A percentile compares a stretch with the other conserved stretches of the same genome.
Evolutionary conservation across 2,797 vertebrate species (phyloP).

Genomic region (Poecilia wingei): DNA sequence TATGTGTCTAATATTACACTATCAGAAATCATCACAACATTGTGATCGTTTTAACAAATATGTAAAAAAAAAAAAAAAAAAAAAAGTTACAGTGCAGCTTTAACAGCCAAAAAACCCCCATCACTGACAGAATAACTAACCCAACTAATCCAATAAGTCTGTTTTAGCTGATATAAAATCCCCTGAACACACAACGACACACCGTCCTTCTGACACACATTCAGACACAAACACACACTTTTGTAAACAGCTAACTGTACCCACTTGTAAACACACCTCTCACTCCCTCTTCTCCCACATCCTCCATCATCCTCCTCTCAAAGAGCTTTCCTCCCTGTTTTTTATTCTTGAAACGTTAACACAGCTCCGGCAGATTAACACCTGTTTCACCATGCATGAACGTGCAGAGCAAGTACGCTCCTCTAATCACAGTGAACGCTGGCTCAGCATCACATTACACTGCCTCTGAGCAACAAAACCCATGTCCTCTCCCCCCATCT

Average conservation of each 20-base stretch:
- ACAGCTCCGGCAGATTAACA: conserved; percentile 36
- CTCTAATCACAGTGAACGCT: conserved; percentile 32
- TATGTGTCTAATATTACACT: no score
- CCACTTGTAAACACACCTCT: conserved; percentile 24
- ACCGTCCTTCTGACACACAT: neutral
- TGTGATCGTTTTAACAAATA: no score
- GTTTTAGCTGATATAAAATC: neutral
- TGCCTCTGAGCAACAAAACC: conserved; percentile 31
- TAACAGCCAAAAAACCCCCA: neutral
- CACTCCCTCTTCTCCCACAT: conserved; percentile 3
- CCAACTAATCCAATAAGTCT: neutral
- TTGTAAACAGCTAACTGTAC: conserved; percentile 1
- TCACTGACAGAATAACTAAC: neutral
- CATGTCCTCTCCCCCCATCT: conserved; percentile 4
- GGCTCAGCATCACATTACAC: conserved; percentile 10
- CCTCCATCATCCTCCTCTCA: conserved; percentile 1
- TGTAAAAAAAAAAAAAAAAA: no score
- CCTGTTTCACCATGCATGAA: conserved; percentile 40
- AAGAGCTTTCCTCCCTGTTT: neutral
- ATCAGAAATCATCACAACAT: no score
- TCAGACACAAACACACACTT: neutral
- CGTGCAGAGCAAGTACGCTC: conserved; percentile 15
- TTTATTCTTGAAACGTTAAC: conserved; percentile 8
- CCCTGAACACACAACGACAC: neutral
- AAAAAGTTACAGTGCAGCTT: neutral